Percentiles rank a stretch among this genome's conserved stretches.
Evolutionary conservation across 2,888 invertebrate genomes (phyloP).

Genomic region (Pristionchus fissidentatus): DNA sequence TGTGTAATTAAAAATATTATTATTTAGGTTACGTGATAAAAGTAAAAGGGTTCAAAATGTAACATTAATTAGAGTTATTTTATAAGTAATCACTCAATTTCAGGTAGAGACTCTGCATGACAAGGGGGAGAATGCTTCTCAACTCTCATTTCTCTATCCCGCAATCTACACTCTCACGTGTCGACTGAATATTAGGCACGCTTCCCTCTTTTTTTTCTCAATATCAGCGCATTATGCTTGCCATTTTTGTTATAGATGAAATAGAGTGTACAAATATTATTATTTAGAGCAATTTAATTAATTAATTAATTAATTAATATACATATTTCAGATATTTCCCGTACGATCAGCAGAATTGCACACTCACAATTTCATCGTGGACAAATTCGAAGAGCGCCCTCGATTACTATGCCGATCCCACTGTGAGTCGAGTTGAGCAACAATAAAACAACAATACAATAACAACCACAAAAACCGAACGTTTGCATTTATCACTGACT

Average conservation of each 20-base stretch:
- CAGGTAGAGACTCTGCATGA: conserved; percentile 61
- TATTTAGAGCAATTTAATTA: neutral
- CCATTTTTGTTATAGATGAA: neutral
- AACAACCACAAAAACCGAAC: neutral
- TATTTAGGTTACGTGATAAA: no score
- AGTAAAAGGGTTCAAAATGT: no score
- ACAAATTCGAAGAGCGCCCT: conserved; percentile 73
- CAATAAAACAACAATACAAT: no score
- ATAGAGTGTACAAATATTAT: no score
- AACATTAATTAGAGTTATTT: neutral
- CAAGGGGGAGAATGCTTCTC: conserved; percentile 68
- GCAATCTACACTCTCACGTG: conserved; percentile 74
- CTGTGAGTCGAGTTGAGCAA: conserved; percentile 52
- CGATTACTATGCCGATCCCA: conserved; percentile 72
- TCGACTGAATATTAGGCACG: conserved; percentile 62
- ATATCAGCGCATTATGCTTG: neutral
- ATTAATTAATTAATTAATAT: conserved; percentile 29
- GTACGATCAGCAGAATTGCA: conserved; percentile 74
- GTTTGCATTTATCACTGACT: no score
- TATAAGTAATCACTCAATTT: neutral
- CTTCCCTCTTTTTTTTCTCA: neutral
- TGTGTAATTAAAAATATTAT: neutral
- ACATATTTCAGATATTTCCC: conserved; percentile 72
- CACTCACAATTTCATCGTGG: conserved; percentile 73
- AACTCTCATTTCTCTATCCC: conserved; percentile 72